These are phyloP conservation scores for Tromatobia lineatoria DNA, from an alignment of 2,888 invertebrate genomes.

Conservation along the genomic window DNA sequence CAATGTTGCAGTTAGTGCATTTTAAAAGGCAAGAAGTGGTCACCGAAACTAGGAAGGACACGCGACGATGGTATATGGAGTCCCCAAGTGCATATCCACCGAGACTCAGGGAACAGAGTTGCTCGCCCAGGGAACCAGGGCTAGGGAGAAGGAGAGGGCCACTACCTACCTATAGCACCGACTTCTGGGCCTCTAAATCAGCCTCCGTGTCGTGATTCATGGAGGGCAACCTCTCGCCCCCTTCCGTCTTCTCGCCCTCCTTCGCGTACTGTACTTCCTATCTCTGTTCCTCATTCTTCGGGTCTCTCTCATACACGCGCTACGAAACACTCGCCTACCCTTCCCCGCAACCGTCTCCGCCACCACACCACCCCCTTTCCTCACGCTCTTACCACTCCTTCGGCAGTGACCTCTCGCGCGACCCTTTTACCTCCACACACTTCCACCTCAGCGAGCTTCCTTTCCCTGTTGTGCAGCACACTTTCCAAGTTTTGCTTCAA, in stretches of 20 bases:
- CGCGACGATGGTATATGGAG: slow-evolving; percentile 39
- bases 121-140: slow-evolving; percentile 38
- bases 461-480: slow-evolving; percentile 50
- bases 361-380: slow-evolving; percentile 72
- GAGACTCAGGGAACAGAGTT: slow-evolving; percentile 73
- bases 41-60: slow-evolving; percentile 16
- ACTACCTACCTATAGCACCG: slow-evolving; percentile 78
- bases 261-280: slow-evolving; percentile 60
- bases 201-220: slow-evolving; percentile 85
- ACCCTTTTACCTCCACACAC: slow-evolving; percentile 81
- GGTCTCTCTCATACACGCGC: slow-evolving; percentile 61
- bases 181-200: slow-evolving; percentile 85
- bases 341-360: slow-evolving; percentile 34
- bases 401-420: slow-evolving; percentile 82
- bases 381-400: slow-evolving; percentile 79
- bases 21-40: not conserved
- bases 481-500: slow-evolving; percentile 44
- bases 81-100: slow-evolving; percentile 67
- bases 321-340: slow-evolving; percentile 52
- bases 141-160: slow-evolving; percentile 72
- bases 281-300: slow-evolving; percentile 61
- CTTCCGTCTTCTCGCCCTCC: slow-evolving; percentile 68
- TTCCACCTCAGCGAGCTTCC: slow-evolving; percentile 70
- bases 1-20: not conserved
- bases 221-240: slow-evolving; percentile 83